These are phyloP conservation scores for Drosophila subpulchrella DNA, from an alignment of 1,140 invertebrate genomes.

Conservation along the genomic window DNA sequence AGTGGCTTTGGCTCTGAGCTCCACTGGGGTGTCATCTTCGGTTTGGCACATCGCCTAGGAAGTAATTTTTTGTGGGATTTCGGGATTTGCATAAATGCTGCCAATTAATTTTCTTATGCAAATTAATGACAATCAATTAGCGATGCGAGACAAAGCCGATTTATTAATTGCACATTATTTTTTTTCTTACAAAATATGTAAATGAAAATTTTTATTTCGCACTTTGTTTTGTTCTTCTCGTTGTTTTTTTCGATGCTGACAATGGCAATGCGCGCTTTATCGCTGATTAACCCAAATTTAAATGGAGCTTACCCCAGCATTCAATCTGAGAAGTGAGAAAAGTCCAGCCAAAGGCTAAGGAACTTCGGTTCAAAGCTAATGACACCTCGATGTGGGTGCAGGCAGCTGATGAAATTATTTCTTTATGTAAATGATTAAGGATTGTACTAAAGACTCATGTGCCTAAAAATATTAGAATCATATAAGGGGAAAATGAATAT, in stretches of 20 bases:
- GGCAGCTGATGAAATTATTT: constrained; percentile 24
- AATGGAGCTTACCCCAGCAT: constrained; percentile 33
- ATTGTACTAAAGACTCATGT: not conserved
- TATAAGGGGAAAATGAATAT: not conserved
- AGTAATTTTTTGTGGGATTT: constrained; percentile 58
- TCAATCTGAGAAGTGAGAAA: constrained; percentile 39
- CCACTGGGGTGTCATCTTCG: constrained; percentile 41
- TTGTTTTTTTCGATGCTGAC: constrained; percentile 21
- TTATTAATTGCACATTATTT: constrained; percentile 60
- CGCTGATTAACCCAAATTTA: constrained; percentile 77
- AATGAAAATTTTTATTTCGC: constrained; percentile 62
- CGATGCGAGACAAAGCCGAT: constrained; percentile 68
- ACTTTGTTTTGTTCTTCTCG: constrained; percentile 21
- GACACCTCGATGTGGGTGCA: constrained; percentile 49
- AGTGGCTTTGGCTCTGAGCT: constrained; percentile 33
- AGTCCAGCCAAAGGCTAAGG: constrained; percentile 48
- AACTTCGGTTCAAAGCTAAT: constrained; percentile 65
- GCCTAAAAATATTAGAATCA: not conserved
- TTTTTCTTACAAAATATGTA: constrained; percentile 59
- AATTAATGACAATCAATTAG: constrained; percentile 75
- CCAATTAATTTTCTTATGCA: constrained; percentile 73
- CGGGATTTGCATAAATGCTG: constrained; percentile 60
- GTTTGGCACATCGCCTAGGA: constrained; percentile 62
- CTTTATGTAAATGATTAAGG: not conserved
- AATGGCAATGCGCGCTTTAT: constrained; percentile 74